Evolutionary conservation across 2,888 invertebrate genomes (phyloP).

Genomic region (Bembecia ichneumoniformis): DNA sequence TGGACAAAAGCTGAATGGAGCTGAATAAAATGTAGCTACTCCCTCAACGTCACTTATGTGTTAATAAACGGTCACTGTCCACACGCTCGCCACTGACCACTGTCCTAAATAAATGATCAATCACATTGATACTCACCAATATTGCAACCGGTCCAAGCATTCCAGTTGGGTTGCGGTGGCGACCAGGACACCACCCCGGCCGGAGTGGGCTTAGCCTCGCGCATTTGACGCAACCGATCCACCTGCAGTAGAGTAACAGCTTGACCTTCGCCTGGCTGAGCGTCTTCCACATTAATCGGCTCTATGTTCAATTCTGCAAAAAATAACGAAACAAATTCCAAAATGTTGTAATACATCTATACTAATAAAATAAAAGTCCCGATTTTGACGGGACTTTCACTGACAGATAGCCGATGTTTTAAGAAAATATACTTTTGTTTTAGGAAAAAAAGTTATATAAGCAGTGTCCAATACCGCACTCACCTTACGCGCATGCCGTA

Average conservation of each 20-base stretch:
- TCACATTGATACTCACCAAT: slow-evolving; percentile 75
- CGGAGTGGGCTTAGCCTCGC: slow-evolving; percentile 72
- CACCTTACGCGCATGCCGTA: too few relatives aligned
- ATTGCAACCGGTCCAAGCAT: slow-evolving; percentile 96
- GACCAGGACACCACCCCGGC: slow-evolving; percentile 95
- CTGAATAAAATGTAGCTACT: too few relatives aligned
- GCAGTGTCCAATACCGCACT: too few relatives aligned
- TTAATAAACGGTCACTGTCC: too few relatives aligned
- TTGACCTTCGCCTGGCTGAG: slow-evolving; percentile 18
- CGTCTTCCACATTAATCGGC: slow-evolving; percentile 34
- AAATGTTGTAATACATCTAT: background rate
- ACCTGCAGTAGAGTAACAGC: slow-evolving; percentile 44
- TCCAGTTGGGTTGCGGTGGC: slow-evolving; percentile 96
- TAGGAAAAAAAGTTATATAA: too few relatives aligned
- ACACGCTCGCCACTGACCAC: too few relatives aligned
- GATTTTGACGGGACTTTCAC: too few relatives aligned
- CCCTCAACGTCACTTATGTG: too few relatives aligned
- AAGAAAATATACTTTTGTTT: too few relatives aligned
- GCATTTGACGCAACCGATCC: slow-evolving; percentile 71
- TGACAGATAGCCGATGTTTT: too few relatives aligned
- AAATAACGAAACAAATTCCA: background rate
- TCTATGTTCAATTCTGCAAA: slow-evolving; percentile 42
- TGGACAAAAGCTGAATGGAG: too few relatives aligned
- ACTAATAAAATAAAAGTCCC: background rate
- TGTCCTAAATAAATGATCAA: too few relatives aligned